A percentile compares a stretch with the other conserved stretches of the same genome.
phyloP scores from a whole-genome alignment of 1,140 invertebrate genomes.

The Chelonus insularis region DNA sequence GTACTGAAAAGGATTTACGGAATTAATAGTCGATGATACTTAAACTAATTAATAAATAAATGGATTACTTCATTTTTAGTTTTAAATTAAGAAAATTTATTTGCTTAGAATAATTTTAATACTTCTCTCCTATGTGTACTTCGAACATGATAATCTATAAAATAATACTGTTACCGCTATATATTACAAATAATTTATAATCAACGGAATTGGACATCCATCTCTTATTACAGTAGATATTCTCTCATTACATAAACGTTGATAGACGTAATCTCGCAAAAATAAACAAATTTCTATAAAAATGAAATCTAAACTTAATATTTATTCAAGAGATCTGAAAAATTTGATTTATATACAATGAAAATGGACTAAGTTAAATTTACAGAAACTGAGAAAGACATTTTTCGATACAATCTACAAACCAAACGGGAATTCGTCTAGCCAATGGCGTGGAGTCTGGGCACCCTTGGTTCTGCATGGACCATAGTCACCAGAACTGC shows the following conservation, averaged over 20 bases:
- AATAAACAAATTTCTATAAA: no score
- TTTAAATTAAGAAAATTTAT: conserved; percentile 9
- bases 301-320: not conserved
- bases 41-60: conserved; percentile 26
- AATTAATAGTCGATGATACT: conserved; percentile 46
- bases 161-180: no score
- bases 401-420: conserved; percentile 54
- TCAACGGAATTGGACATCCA: no score
- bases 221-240: not conserved
- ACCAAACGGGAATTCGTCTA: conserved; percentile 45
- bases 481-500: conserved; percentile 6
- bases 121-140: no score
- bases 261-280: no score
- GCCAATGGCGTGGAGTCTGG: conserved; percentile 30
- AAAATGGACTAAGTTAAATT: no score
- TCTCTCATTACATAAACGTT: not conserved
- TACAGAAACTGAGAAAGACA: conserved; percentile 31
- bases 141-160: not conserved
- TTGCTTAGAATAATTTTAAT: no score
- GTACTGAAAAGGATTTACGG: conserved; percentile 49
- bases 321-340: not conserved
- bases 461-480: conserved; percentile 3
- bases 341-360: not conserved
- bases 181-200: no score
- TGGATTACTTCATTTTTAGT: conserved; percentile 33